Conservation (phyloP, 92 coral and sea anemone species). For the Scolanthus callimorphus region DNA sequence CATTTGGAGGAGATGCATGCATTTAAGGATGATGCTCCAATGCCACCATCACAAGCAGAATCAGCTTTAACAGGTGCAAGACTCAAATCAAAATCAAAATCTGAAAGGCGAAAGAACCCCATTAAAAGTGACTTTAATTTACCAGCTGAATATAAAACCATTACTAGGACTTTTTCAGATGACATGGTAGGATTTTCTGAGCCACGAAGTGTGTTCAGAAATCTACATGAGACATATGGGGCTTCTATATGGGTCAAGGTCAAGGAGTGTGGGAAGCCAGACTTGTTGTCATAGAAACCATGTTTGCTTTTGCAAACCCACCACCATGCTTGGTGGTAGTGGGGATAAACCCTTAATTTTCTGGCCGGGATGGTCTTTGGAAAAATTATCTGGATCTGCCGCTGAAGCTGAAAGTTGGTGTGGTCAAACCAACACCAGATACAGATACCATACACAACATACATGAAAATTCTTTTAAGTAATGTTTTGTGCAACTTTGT, state of each 20-base stretch:
- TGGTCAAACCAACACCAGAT: constrained; percentile 11
- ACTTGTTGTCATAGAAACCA: constrained; percentile 5
- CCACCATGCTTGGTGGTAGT: too few relatives aligned
- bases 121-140: constrained; percentile 17
- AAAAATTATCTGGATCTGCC: too few relatives aligned
- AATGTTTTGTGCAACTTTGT: too few relatives aligned
- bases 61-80: constrained; percentile 4
- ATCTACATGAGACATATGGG: constrained; percentile 87
- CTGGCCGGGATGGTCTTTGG: too few relatives aligned
- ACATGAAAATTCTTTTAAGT: too few relatives aligned
- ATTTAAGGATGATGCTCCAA: constrained; percentile 13
- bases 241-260: constrained; percentile 96
- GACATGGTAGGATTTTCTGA: constrained; percentile 43
- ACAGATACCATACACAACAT: too few relatives aligned
- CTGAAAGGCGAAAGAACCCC: constrained; percentile 68
- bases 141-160: constrained; percentile 13
- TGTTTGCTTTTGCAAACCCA: too few relatives aligned
- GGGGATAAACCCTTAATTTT: too few relatives aligned
- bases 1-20: constrained; percentile 56
- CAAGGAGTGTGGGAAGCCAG: constrained; percentile 75
- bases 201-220: constrained; percentile 57
- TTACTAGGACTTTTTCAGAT: constrained; percentile 42
- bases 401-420: background rate
- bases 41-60: constrained; percentile 9
- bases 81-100: constrained; percentile 55